phyloP scores from a whole-genome alignment of 2,888 invertebrate genomes.

The Drosophila diplacantha region DNA sequence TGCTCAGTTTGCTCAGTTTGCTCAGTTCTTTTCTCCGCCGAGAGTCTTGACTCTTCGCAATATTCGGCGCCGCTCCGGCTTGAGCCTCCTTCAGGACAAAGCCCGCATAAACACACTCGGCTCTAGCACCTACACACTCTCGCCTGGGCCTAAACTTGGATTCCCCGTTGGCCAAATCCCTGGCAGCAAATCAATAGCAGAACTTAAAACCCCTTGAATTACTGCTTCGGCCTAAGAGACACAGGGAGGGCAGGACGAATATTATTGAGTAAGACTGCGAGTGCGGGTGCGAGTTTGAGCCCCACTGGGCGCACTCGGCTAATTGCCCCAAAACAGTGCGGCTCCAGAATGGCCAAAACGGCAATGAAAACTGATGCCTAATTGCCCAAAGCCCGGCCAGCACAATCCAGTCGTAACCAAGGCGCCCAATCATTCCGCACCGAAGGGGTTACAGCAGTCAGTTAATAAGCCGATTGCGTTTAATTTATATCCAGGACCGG shows the following conservation, averaged over 20 bases:
- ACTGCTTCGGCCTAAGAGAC: background rate
- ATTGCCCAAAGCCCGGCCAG: conserved; percentile 15
- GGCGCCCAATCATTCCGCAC: background rate
- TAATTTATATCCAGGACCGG: conserved; percentile 7
- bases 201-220: conserved; percentile 31
- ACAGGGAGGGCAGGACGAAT: background rate
- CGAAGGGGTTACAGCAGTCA: conserved; percentile 3
- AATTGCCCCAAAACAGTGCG: conserved; percentile 25
- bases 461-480: conserved; percentile 26
- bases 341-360: conserved; percentile 29
- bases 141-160: conserved; percentile 9
- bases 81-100: conserved; percentile 15
- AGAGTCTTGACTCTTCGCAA: conserved; percentile 4
- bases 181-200: conserved; percentile 20
- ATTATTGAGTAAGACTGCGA: conserved; percentile 10
- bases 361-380: conserved; percentile 29
- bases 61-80: background rate
- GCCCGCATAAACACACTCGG: conserved; percentile 5
- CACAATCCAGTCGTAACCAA: conserved; percentile 4
- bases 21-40: background rate
- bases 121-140: conserved; percentile 4
- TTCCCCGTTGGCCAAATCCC: conserved; percentile 18
- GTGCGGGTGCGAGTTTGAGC: background rate
- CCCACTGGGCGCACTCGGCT: conserved; percentile 5
- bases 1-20: background rate